These are phyloP conservation scores for Lacanobia wlatinum DNA, from an alignment of 2,888 invertebrate species.

Conservation along the genomic window DNA sequence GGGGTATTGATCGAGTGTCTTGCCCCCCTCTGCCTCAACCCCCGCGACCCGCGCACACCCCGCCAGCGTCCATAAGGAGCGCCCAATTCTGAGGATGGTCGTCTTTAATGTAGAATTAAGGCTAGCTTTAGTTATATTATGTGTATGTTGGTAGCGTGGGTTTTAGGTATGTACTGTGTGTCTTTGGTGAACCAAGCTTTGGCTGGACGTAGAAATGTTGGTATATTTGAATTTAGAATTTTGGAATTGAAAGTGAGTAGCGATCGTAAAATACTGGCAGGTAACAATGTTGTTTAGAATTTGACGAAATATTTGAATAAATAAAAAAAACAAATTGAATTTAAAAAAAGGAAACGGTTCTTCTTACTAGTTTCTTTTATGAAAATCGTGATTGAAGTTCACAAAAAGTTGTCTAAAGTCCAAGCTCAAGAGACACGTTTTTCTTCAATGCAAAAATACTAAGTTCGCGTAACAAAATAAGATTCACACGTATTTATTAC, in stretches of 20 bases:
- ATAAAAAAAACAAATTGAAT: neutral
- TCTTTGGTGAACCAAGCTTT: slow-evolving; percentile 20
- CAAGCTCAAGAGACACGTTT: neutral
- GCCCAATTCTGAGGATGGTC: slow-evolving; percentile 85
- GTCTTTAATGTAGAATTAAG: slow-evolving; percentile 77
- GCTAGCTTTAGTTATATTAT: slow-evolving; percentile 59
- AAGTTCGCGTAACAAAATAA: neutral
- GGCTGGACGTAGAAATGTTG: slow-evolving; percentile 13
- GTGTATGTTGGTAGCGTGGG: slow-evolving; percentile 42
- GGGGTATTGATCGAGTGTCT: slow-evolving; percentile 91
- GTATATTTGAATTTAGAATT: neutral
- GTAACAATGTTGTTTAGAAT: neutral
- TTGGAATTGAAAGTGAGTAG: neutral
- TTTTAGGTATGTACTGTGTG: slow-evolving; percentile 34
- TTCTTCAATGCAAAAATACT: neutral
- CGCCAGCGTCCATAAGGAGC: slow-evolving; percentile 77
- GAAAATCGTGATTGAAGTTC: neutral
- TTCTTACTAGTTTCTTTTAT: neutral
- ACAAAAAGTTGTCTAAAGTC: neutral
- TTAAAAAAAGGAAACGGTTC: neutral
- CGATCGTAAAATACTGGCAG: slow-evolving; percentile 7
- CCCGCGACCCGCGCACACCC: slow-evolving; percentile 70
- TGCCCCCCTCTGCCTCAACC: slow-evolving; percentile 76
- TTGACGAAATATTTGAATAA: neutral
- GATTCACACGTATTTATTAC: neutral